These are phyloP conservation scores for Spizella passerina DNA, from an alignment of 2,797 vertebrate genomes.

Conservation along the genomic window DNA sequence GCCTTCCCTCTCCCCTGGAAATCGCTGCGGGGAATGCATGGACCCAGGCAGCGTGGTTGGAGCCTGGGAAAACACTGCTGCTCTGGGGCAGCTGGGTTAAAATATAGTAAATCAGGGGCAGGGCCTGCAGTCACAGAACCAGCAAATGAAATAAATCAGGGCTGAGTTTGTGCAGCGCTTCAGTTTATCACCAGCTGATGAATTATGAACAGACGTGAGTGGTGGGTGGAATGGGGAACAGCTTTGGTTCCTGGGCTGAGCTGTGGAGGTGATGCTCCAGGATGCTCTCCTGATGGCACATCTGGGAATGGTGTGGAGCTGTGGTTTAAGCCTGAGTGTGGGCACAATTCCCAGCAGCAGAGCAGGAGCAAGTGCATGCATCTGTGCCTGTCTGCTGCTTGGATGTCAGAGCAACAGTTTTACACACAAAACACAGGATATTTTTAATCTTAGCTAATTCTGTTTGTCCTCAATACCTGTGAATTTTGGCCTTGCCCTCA, in stretches of 20 bases:
- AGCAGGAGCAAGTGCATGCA: constrained; percentile 1
- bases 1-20: constrained; percentile 31
- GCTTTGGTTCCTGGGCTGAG: neutral
- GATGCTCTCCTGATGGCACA: neutral
- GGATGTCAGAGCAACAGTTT: neutral
- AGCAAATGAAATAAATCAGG: neutral
- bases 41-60: neutral
- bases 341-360: neutral
- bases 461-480: neutral
- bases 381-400: too few species aligned
- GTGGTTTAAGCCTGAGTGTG: neutral
- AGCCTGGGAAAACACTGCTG: constrained; percentile 34
- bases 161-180: neutral
- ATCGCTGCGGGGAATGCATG: neutral
- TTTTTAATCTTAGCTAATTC: neutral
- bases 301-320: neutral
- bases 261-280: constrained; percentile 1
- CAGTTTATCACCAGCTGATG: neutral
- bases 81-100: constrained; percentile 7
- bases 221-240: neutral
- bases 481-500: neutral
- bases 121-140: neutral
- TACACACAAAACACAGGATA: neutral
- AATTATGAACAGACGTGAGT: neutral
- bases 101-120: constrained; percentile 23